A percentile compares a stretch with the other conserved stretches of the same genome.
Conservation (phyloP, 2,797 vertebrate genomes). For the Glossophaga mutica region DNA sequence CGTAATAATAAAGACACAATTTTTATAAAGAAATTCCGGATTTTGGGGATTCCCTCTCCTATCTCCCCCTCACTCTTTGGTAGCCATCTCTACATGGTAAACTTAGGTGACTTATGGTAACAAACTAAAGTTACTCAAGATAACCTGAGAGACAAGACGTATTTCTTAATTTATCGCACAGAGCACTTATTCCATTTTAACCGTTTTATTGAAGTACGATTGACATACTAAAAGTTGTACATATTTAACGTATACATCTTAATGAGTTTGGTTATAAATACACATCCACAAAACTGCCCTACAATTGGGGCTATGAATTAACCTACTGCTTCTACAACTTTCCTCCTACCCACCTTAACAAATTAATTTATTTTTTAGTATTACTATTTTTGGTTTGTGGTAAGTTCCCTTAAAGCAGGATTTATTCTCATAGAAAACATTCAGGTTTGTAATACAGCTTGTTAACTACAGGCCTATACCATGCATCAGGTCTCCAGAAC, state of each 20-base stretch:
- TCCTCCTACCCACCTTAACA: background rate
- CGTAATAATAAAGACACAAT: too few species aligned
- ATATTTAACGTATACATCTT: background rate
- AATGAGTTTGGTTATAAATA: background rate
- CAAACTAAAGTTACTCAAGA: background rate
- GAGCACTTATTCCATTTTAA: background rate
- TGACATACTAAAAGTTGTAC: background rate
- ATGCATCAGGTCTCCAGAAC: background rate
- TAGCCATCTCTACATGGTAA: background rate
- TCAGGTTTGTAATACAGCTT: background rate
- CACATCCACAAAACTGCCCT: background rate
- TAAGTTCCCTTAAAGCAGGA: background rate
- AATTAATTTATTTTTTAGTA: background rate
- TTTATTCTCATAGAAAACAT: background rate
- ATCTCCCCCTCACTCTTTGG: background rate
- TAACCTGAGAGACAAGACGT: background rate
- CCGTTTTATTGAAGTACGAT: background rate
- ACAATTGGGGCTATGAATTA: background rate
- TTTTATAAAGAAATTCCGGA: too few species aligned
- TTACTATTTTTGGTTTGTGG: background rate
- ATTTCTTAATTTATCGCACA: background rate
- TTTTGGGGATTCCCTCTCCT: too few species aligned
- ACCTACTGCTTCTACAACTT: background rate
- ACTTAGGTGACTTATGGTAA: background rate
- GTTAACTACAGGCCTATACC: rapidly evolving